Conservation (phyloP, 1,140 invertebrate species). For the Leptopilina clavipes region DNA sequence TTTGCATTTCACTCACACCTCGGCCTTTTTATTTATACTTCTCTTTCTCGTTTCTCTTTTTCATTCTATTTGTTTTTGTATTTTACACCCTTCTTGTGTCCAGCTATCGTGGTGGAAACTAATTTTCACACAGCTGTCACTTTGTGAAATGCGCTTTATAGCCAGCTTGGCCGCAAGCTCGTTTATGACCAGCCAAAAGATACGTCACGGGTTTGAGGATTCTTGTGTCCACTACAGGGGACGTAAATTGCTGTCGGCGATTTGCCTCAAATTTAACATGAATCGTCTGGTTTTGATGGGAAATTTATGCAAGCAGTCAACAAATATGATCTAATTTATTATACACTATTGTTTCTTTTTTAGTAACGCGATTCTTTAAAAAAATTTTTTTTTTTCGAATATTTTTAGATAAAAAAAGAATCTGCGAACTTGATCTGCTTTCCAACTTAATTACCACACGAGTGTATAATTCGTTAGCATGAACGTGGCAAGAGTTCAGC, state of each 20-base stretch:
- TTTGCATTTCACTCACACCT: too few relatives aligned
- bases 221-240: slow-evolving; percentile 26
- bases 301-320: neutral
- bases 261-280: slow-evolving; percentile 22
- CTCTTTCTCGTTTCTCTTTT: neutral
- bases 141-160: slow-evolving; percentile 18
- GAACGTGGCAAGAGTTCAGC: too few relatives aligned
- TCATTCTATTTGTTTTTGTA: slow-evolving; percentile 8
- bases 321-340: neutral
- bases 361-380: neutral
- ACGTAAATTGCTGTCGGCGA: slow-evolving; percentile 21
- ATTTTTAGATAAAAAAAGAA: too few relatives aligned
- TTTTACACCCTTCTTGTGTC: slow-evolving; percentile 24
- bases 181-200: slow-evolving; percentile 17
- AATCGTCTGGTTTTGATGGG: slow-evolving; percentile 5
- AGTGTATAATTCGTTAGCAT: too few relatives aligned
- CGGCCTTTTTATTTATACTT: neutral
- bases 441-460: too few relatives aligned
- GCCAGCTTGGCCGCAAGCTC: slow-evolving; percentile 9
- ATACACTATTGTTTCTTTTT: neutral
- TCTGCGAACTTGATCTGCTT: too few relatives aligned
- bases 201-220: slow-evolving; percentile 25
- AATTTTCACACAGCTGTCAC: slow-evolving; percentile 20
- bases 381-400: neutral
- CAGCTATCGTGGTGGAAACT: slow-evolving; percentile 7